Evolutionary conservation across 2,113 vertebrate species (phyloP), one percentile per base, ranked within the genome.

Genomic region (Neodon shergylaensis): DNA sequence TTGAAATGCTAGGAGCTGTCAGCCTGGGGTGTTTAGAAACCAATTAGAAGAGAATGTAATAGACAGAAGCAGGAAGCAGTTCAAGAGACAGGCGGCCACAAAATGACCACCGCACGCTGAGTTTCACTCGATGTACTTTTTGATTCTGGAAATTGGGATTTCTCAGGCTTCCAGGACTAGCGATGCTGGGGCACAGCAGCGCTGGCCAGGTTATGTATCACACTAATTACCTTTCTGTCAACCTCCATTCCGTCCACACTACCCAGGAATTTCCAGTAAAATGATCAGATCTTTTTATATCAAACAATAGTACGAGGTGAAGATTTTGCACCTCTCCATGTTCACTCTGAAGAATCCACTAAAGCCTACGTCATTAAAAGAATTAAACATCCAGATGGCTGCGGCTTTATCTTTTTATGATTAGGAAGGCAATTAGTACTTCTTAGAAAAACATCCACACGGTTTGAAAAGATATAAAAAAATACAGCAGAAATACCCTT

Each of bases 231-330:
- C 47, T 84, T 88, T 93, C 31, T n/a, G 14, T 79, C 24, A 49
- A 61, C 39, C 39, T 72, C 72, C 19, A 6, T 39, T 66, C 65
- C 16, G 39, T 66, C 73, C 73, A 58, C 11, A 47, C 65, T 83
- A 70, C 39, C 26, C 77, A 94, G 91, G 47, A 83, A 90, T 95
- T 96, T 92, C 81, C 63, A 82, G 72, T 52, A 94, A 95, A 84
- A 68, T 58, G 28, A 61, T 42, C 33, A 82, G 47, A 70, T 19
- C 39, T 90, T 92, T 9, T 58, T 88, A 92, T 87, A 65, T 49
- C 52, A 89, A 97, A 74, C 66, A 26, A 70, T 66, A 73, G 47
- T 52, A 72, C n/a, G 77, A 68, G 58, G 2, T 82, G 54, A 42
- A 86, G 81, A 83, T 49, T 94, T 93, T 68, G n/a, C 54, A 77